Percentiles rank a stretch among this genome's conserved stretches.
These are phyloP conservation scores for Coregonus sp. DNA, from an alignment of 2,797 vertebrate species.

Conservation along the genomic window DNA sequence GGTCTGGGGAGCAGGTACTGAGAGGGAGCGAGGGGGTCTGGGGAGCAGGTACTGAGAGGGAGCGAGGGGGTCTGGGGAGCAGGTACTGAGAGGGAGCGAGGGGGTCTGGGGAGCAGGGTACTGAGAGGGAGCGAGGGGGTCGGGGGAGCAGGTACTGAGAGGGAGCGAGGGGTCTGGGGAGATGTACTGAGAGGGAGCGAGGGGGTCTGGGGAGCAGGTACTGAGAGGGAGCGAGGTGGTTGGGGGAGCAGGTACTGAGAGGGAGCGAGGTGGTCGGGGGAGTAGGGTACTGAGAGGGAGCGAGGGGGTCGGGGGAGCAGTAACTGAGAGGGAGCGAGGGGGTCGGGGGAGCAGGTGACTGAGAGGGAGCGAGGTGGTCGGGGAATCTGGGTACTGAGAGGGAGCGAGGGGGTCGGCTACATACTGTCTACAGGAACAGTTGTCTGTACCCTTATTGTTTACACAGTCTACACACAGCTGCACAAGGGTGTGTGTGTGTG, in stretches of 20 bases:
- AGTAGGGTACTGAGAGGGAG: background rate
- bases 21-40: background rate
- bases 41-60: no score
- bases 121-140: background rate
- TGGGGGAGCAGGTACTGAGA: background rate
- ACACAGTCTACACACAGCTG: background rate
- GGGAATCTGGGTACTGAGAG: background rate
- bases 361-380: background rate
- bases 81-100: background rate
- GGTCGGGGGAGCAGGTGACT: background rate
- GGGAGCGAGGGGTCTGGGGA: background rate
- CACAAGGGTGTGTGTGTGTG: slow-evolving; percentile 34
- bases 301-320: no score
- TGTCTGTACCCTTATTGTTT: background rate
- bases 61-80: background rate
- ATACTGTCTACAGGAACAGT: slow-evolving; percentile 3
- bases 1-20: background rate
- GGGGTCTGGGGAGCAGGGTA: background rate
- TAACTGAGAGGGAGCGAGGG: background rate
- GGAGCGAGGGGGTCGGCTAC: background rate
- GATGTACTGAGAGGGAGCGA: background rate
- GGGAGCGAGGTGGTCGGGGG: background rate
- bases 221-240: no score
- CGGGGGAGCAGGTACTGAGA: background rate
- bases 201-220: background rate